Base-by-base conservation (phyloP, 23 tunicate genomes). In the Oikopleura dioica region DNA sequence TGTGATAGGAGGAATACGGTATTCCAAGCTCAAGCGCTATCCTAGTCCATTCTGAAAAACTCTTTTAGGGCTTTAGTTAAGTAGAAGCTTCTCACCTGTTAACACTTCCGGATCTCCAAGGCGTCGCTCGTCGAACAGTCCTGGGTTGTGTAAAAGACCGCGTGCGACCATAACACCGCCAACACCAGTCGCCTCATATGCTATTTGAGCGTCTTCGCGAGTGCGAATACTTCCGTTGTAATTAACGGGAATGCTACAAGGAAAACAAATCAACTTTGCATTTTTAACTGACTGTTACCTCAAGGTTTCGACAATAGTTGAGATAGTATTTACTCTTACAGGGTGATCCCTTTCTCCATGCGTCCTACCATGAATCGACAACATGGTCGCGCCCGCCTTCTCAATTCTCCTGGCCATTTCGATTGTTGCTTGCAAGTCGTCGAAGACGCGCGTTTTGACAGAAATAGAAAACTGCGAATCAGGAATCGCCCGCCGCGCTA, bases 101-200 rank as follows among this genome's bases (percentile, higher is more conserved):
- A 63, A 63, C 2, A 63, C 33, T 23, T 63, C 33, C 2, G 29
- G 29, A 31, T 63, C 72, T 2, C 72, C 72, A 23, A 63, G 2
- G 4, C 26, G 4, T 28, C 77, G 67, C 1, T 82, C 84, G 30
- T 50, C 38, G 37, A 85, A 89, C 76, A 89, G 37, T 29, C 87
- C 92, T 0, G 96, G 96, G 69, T 89, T 89, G 58, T 78, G 76
- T 12, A 89, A 77, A 9, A 89, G 35, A 30, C 96, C 96, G 59
- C 78, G 84, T 12, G 96, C 96, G 29, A 79, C 96, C 96, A 89
- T 89, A 12, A 89, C 82, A 28, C 96, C 96, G 37, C 85, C 80
- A 24, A 76, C 59, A 23, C 86, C 92, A 24, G 72, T 63, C 30
- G 72, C 26, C n/a, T 12, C 16, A 26, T 63, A 28, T 23, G 72